Evolutionary conservation across 2,113 vertebrate genomes (phyloP).

Genomic region (Bothrops jararaca): DNA sequence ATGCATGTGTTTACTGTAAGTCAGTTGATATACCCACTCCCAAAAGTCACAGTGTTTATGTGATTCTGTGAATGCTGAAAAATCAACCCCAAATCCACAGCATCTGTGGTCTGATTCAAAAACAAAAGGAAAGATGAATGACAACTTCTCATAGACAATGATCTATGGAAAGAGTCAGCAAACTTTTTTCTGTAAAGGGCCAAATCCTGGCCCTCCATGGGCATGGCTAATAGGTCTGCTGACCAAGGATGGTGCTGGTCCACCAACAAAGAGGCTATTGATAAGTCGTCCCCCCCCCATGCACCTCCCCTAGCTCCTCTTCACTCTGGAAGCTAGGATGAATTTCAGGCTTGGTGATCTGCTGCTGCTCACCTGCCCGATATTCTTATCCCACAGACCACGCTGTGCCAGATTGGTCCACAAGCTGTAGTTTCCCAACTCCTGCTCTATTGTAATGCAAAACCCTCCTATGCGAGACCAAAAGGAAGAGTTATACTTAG

Average conservation of each 20-base stretch:
- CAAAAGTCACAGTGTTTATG: not conserved
- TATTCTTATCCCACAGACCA: not conserved
- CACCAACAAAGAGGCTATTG: not conserved
- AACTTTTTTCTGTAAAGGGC: not conserved
- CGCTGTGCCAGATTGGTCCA: not conserved
- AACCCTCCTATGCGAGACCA: not conserved
- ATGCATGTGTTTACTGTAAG: not conserved
- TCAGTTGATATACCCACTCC: not conserved
- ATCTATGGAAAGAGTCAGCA: not conserved
- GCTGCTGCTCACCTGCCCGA: not conserved
- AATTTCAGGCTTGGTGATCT: not conserved
- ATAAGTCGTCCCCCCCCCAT: not conserved
- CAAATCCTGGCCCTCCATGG: not conserved
- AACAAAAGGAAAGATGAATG: not conserved
- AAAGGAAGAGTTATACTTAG: not conserved
- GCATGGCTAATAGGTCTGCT: not conserved
- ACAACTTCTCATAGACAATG: not conserved
- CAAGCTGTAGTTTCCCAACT: not conserved
- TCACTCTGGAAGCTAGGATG: not conserved
- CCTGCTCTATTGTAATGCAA: not conserved
- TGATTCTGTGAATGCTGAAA: not conserved
- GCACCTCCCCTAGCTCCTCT: not conserved
- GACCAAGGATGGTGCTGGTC: not conserved
- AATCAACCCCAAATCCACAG: not conserved
- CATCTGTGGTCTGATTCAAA: not conserved